These are phyloP conservation scores for Bergia puertoricense DNA, from an alignment of 92 coral and sea anemone genomes.

Conservation along the genomic window DNA sequence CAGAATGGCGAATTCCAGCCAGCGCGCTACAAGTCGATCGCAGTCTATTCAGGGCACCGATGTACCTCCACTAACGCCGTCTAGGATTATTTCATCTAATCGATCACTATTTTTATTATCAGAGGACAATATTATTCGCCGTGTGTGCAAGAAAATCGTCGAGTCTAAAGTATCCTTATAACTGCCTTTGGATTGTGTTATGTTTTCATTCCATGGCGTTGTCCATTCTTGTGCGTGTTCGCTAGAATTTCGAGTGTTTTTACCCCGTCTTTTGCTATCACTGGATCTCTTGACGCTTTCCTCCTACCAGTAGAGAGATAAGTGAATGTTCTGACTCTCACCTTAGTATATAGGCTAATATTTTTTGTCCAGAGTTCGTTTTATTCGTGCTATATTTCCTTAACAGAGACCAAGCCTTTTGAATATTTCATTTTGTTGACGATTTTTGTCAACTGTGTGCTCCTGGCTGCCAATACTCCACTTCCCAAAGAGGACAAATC, in stretches of 20 bases:
- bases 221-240: constrained; percentile 43
- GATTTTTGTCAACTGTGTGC: constrained; percentile 97
- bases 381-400: constrained; percentile 29
- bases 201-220: constrained; percentile 48
- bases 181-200: constrained; percentile 21
- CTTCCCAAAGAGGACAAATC: constrained; percentile 88
- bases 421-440: constrained; percentile 99
- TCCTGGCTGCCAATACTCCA: constrained; percentile 95
- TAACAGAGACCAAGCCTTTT: constrained; percentile 49
- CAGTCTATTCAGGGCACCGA: constrained; percentile 85
- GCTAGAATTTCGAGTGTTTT: constrained; percentile 28
- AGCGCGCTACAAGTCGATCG: constrained; percentile 71
- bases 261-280: constrained; percentile 29
- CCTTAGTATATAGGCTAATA: not conserved
- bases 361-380: constrained; percentile 39
- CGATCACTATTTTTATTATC: constrained; percentile 85
- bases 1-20: constrained; percentile 81
- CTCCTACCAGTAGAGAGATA: not conserved
- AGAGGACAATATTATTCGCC: constrained; percentile 80
- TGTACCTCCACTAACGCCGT: constrained; percentile 53
- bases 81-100: constrained; percentile 61
- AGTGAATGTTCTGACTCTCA: constrained; percentile 4
- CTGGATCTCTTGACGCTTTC: constrained; percentile 15
- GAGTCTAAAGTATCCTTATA: constrained; percentile 43
- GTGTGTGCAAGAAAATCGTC: constrained; percentile 46